Conservation (phyloP, 2,797 vertebrate genomes). For the Paguma larvata region DNA sequence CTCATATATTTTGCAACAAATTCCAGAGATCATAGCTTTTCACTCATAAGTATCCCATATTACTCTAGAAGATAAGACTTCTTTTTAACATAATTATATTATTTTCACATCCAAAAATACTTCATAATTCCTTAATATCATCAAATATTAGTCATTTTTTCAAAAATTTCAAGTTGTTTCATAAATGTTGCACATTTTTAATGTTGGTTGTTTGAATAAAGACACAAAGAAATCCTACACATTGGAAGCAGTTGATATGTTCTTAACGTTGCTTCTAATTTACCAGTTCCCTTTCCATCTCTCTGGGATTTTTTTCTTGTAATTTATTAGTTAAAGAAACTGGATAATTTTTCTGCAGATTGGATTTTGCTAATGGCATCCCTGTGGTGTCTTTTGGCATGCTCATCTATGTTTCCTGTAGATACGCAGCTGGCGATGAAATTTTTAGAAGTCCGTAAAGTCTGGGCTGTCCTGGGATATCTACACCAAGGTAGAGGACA, state of each 20-base stretch:
- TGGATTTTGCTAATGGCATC: conserved; percentile 45
- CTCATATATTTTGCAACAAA: conserved; percentile 33
- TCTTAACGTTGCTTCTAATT: neutral
- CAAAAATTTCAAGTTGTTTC: neutral
- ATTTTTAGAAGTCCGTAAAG: neutral
- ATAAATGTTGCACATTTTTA: conserved; percentile 10
- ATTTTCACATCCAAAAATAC: conserved; percentile 1
- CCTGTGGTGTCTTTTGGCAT: conserved; percentile 18
- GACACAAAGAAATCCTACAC: neutral
- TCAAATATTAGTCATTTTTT: neutral
- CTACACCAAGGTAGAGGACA: neutral
- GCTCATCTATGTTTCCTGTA: neutral
- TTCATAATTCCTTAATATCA: conserved; percentile 8
- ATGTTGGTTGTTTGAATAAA: neutral
- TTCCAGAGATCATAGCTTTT: neutral
- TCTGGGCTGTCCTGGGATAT: neutral
- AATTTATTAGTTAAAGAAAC: conserved; percentile 45
- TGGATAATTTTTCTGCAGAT: neutral
- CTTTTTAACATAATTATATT: neutral
- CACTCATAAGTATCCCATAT: neutral
- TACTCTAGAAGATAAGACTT: conserved; percentile 11
- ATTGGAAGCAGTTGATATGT: neutral
- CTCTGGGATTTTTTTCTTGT: neutral
- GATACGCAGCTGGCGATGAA: neutral
- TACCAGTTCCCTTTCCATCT: neutral